These are phyloP conservation scores for Rhinogobius similis DNA, from an alignment of 2,113 vertebrate species.

Conservation along the genomic window DNA sequence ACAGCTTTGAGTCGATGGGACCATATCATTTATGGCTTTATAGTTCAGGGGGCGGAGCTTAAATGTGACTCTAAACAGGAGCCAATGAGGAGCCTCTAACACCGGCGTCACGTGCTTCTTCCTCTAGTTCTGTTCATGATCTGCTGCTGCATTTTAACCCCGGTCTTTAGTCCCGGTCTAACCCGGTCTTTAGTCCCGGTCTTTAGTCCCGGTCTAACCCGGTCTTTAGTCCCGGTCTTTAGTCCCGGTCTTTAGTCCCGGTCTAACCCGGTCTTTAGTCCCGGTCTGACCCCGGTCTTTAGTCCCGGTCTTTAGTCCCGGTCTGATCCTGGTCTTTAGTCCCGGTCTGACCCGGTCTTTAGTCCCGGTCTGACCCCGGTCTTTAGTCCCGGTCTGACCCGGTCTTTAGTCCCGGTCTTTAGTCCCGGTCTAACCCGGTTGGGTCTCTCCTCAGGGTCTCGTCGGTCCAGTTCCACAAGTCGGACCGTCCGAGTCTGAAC, in stretches of 20 bases:
- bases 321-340: background rate
- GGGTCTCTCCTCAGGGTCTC: constrained; percentile 61
- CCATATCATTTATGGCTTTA: too few species aligned
- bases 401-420: too few species aligned
- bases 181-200: background rate
- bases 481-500: constrained; percentile 73
- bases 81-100: too few species aligned
- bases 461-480: constrained; percentile 75
- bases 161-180: background rate
- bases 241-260: background rate
- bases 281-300: too few species aligned
- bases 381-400: too few species aligned
- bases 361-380: background rate
- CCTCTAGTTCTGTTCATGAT: background rate
- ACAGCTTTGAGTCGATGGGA: too few species aligned
- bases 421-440: background rate
- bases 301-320: background rate
- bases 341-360: background rate
- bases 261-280: background rate
- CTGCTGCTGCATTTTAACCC: background rate
- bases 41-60: too few species aligned
- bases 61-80: too few species aligned
- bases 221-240: background rate
- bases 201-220: background rate
- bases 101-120: background rate